A percentile compares a stretch with the other conserved stretches of the same genome.
Conservation (phyloP, 2,797 vertebrate genomes). For the Peromyscus melanophrys region DNA sequence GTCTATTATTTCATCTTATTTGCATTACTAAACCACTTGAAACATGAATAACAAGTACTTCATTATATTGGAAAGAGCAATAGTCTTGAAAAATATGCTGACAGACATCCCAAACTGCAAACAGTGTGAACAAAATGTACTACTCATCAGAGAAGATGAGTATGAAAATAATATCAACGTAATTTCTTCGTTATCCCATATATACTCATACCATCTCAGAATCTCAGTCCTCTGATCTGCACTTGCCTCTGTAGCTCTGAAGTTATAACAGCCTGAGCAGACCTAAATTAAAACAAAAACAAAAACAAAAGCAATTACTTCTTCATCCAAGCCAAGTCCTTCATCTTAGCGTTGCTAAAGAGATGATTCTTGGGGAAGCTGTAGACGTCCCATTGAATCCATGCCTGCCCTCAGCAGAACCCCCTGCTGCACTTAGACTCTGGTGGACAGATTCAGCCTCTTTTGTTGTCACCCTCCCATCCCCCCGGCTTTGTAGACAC, state of each 20-base stretch:
- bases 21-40: not conserved
- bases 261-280: not conserved
- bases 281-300: not conserved
- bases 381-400: not conserved
- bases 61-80: not conserved
- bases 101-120: not conserved
- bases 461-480: no score
- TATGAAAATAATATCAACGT: not conserved
- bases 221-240: not conserved
- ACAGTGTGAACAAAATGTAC: not conserved
- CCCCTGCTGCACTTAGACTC: not conserved
- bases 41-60: not conserved
- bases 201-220: not conserved
- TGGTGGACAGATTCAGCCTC: not conserved
- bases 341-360: not conserved
- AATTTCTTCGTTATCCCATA: not conserved
- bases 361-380: not conserved
- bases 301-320: not conserved
- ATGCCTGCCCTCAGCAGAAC: not conserved
- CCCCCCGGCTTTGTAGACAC: slow-evolving; percentile 4
- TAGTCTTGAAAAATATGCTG: not conserved
- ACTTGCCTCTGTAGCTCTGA: not conserved
- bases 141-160: not conserved
- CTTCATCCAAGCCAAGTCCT: not conserved
- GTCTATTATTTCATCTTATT: not conserved